Percentiles rank a stretch among this genome's conserved stretches.
phyloP scores from a whole-genome alignment of 2,888 invertebrate genomes.

The Gibbula magus region DNA sequence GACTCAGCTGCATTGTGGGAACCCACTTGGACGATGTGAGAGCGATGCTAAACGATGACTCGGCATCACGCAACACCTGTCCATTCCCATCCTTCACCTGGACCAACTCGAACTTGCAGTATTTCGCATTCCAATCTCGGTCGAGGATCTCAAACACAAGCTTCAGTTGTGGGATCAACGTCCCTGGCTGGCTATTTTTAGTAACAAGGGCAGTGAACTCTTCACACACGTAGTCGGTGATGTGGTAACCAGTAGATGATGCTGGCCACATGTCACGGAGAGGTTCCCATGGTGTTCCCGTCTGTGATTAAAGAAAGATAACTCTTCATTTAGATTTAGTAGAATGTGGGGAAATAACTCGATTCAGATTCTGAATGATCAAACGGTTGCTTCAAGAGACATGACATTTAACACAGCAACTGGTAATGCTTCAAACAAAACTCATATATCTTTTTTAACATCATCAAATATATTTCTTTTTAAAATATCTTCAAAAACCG shows the following conservation, averaged over 20 bases:
- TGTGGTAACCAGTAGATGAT: slow-evolving; percentile 44
- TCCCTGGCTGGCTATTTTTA: slow-evolving; percentile 32
- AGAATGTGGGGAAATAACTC: no score
- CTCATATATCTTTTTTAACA: no score
- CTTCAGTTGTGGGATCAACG: slow-evolving; percentile 58
- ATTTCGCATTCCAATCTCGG: slow-evolving; percentile 54
- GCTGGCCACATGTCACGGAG: slow-evolving; percentile 54
- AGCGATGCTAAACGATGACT: slow-evolving; percentile 64
- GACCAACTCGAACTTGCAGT: slow-evolving; percentile 41
- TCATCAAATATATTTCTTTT: no score
- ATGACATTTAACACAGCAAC: no score
- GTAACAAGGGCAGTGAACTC: slow-evolving; percentile 63
- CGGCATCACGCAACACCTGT: slow-evolving; percentile 45
- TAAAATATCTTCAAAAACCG: no score
- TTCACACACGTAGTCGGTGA: slow-evolving; percentile 62
- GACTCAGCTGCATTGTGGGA: slow-evolving; percentile 50
- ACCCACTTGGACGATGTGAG: slow-evolving; percentile 62
- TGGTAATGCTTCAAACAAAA: no score
- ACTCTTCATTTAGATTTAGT: no score
- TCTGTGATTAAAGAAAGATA: slow-evolving; percentile 46
- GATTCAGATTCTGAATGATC: no score
- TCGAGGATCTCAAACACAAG: slow-evolving; percentile 54
- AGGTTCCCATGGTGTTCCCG: slow-evolving; percentile 59
- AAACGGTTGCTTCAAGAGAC: no score
- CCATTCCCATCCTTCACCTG: slow-evolving; percentile 46